Conservation (phyloP, 2,888 invertebrate species). For the Rhyacophila evoluta region DNA sequence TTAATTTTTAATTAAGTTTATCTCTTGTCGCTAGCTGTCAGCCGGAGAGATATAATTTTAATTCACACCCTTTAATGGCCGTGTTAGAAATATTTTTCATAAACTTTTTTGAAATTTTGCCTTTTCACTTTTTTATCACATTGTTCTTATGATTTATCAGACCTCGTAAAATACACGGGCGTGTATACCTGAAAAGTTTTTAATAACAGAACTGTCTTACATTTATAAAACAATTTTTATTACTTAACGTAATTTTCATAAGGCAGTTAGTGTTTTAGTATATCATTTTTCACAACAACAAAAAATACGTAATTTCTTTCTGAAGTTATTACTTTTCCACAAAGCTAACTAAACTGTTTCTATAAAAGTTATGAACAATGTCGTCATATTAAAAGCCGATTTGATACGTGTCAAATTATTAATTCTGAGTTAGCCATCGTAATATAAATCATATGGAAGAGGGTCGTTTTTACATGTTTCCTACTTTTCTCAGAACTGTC, state of each 20-base stretch:
- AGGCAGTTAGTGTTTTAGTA: neutral
- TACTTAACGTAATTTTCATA: neutral
- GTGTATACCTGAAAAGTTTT: constrained; percentile 22
- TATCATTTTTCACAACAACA: no score
- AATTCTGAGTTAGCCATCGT: no score
- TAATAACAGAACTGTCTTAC: constrained; percentile 19
- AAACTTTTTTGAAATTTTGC: neutral
- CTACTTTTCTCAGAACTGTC: no score
- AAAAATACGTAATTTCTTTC: no score
- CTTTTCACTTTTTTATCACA: neutral
- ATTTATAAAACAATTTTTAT: constrained; percentile 21
- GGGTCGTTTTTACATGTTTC: no score
- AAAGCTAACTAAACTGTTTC: no score
- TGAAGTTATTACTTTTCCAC: no score
- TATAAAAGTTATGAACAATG: no score
- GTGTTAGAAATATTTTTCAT: constrained; percentile 33
- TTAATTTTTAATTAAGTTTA: constrained; percentile 43
- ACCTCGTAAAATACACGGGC: neutral
- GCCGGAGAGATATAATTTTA: constrained; percentile 35
- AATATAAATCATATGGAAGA: no score
- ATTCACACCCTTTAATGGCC: constrained; percentile 27
- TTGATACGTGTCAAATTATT: no score
- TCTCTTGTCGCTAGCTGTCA: constrained; percentile 42
- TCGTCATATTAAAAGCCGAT: no score
- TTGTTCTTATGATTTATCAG: constrained; percentile 29